Evolutionary conservation across 2,797 vertebrate genomes (phyloP).

Genomic region (Jordanella pulchra): DNA sequence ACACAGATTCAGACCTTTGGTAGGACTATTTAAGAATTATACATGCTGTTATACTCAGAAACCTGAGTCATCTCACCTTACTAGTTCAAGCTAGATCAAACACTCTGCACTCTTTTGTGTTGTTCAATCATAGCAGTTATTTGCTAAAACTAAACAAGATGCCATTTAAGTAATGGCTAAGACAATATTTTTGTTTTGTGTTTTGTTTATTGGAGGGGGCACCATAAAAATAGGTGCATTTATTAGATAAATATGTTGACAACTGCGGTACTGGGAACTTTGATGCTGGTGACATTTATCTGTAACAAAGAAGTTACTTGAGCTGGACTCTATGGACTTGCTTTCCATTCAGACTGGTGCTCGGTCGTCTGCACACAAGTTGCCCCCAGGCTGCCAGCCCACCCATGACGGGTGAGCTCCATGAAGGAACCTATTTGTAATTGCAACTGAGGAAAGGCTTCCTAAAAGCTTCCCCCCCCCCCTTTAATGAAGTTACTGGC

Average conservation of each 20-base stretch:
- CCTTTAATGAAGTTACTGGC: constrained; percentile 80
- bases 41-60: constrained; percentile 36
- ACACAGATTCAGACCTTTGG: constrained; percentile 48
- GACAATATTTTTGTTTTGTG: constrained; percentile 35
- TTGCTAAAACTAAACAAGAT: constrained; percentile 34
- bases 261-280: constrained; percentile 84
- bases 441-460: constrained; percentile 79
- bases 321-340: constrained; percentile 80
- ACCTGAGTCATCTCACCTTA: constrained; percentile 58
- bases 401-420: constrained; percentile 78
- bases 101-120: constrained; percentile 47
- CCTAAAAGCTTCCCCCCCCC: constrained; percentile 73
- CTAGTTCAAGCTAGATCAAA: constrained; percentile 47
- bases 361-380: constrained; percentile 82
- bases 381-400: constrained; percentile 77
- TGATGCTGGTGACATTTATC: constrained; percentile 80
- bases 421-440: constrained; percentile 84
- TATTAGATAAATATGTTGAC: constrained; percentile 83
- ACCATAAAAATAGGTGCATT: constrained; percentile 72
- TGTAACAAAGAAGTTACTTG: constrained; percentile 84
- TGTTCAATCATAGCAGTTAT: constrained; percentile 33
- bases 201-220: constrained; percentile 29
- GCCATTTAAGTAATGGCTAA: constrained; percentile 49
- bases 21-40: constrained; percentile 54
- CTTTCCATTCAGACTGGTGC: constrained; percentile 82